Base-by-base conservation (phyloP, 2,113 vertebrate species). In the Tiliqua scincoides region DNA sequence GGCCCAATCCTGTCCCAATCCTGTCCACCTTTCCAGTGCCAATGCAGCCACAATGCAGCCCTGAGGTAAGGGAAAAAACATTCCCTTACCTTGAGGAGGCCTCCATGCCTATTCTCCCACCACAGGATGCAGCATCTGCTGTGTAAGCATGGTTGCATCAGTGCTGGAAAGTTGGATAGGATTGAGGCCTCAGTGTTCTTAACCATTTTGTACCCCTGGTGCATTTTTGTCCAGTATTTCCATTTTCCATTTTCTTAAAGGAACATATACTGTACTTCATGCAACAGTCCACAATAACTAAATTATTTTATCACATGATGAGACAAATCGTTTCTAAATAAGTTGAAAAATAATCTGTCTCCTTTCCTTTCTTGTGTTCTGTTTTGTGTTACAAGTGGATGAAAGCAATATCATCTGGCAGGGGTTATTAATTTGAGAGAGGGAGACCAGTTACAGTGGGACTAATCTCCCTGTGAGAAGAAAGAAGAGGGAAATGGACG, bases 281-380 rank as follows among this genome's bases (percentile, higher is more conserved):
- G 43, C 62, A 37, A 85, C 87, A 89, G 71, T 85, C 88, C 67
- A 89, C 89, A 75, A 37, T 67, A 93, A 48, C 86, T 62, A 82
- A 86, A 59, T 85, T 65, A 37, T 17, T 78, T 62, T 88, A 52
- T 89, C 21, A 63, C 40, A 48, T 70, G 86, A 91, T 75, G 74
- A 77, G 89, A 94, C 63, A 85, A 87, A 89, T 93, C 59, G 92
- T 90, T 93, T 89, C 72, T 93, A 91, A 92, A 90, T 85, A 84
- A 70, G 85, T 85, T 75, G 90, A 85, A 89, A 81, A 85, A 61
- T 73, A 76, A 65, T 70, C 83, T 88, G 73, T 48, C 32, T 2
- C 57, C 7, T 85, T 65, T 85, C 78, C 78, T 70, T 52, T 72
- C 79, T 65, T 17, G 79, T 65, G 86, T 91, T 87, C 90, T 93